Conservation (phyloP, 2,113 vertebrate genomes). For the Emydocephalus ijimae region DNA sequence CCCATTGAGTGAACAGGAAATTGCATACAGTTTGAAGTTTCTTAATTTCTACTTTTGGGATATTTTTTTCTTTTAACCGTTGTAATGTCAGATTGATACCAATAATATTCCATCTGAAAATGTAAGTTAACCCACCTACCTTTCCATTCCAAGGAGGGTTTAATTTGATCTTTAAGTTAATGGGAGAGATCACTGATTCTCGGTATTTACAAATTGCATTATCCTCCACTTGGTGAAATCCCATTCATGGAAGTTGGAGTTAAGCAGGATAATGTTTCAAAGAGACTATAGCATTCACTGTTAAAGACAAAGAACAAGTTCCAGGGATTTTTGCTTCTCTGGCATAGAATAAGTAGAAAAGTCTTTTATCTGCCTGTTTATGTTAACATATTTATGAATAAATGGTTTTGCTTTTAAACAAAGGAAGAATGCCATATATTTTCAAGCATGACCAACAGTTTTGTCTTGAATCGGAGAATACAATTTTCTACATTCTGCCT, state of each 20-base stretch:
- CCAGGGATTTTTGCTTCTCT: neutral
- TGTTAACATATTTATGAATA: neutral
- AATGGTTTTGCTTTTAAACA: no score
- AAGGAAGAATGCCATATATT: neutral
- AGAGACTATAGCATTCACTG: slow-evolving; percentile 31
- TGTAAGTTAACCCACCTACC: neutral
- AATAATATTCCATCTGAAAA: neutral
- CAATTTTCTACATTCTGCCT: neutral
- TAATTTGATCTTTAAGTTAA: neutral
- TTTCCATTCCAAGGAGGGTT: neutral
- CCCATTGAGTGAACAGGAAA: neutral
- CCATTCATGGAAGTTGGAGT: neutral
- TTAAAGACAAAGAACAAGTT: neutral
- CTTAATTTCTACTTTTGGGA: neutral
- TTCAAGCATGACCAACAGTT: neutral
- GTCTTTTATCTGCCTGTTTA: neutral
- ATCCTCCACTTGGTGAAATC: neutral
- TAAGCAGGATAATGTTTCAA: neutral
- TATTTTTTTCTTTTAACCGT: neutral
- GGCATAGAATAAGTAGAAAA: neutral
- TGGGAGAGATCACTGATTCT: neutral
- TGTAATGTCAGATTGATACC: neutral
- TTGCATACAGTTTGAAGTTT: neutral
- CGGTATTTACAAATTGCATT: neutral
- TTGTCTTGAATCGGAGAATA: neutral